phyloP scores from a whole-genome alignment of 2,113 vertebrate species.

The Megaceryle maxima region DNA sequence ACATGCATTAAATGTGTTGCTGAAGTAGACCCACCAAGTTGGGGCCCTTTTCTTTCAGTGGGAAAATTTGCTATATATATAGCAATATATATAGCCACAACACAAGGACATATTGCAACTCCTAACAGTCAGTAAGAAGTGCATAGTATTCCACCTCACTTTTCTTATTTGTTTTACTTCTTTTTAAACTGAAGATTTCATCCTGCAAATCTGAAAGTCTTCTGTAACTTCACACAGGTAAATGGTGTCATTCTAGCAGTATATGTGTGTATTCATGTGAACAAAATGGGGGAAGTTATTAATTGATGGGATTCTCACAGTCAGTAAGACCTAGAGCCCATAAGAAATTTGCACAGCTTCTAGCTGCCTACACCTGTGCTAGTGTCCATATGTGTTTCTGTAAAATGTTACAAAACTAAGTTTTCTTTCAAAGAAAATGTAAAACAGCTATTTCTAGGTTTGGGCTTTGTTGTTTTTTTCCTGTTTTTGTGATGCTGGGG shows the following conservation, averaged over 20 bases:
- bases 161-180: neutral
- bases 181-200: neutral
- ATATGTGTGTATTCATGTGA: neutral
- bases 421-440: neutral
- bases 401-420: neutral
- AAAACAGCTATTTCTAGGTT: neutral
- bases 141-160: neutral
- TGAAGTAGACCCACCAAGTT: neutral
- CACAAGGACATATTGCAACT: neutral
- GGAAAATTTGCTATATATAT: neutral
- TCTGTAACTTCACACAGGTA: neutral
- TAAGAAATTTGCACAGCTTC: neutral
- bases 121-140: fast-evolving
- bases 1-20: neutral
- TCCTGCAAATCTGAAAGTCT: neutral
- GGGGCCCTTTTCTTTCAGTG: neutral
- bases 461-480: neutral
- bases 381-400: neutral
- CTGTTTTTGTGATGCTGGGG: neutral
- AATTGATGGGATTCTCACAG: neutral
- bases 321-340: neutral
- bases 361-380: neutral
- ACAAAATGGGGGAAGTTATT: neutral
- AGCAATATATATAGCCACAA: neutral
- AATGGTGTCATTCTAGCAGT: neutral